These are phyloP conservation scores for Rotaria macrura DNA, from an alignment of 2,888 invertebrate species.

Conservation along the genomic window DNA sequence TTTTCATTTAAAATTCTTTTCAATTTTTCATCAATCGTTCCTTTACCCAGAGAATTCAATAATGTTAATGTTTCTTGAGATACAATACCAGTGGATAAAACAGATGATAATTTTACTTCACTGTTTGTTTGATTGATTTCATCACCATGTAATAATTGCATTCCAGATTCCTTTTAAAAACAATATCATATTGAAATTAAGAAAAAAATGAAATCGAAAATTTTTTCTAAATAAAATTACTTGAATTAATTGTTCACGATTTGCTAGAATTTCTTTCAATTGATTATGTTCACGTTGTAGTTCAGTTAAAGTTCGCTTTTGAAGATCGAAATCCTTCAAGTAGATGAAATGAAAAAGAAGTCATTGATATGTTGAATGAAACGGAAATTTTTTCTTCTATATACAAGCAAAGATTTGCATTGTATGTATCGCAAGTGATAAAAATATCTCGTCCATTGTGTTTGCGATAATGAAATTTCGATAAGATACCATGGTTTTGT, in stretches of 20 bases:
- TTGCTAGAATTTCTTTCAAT: conserved; percentile 27
- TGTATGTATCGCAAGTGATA: too few species aligned
- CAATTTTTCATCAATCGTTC: conserved; percentile 33
- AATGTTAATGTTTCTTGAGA: conserved; percentile 27
- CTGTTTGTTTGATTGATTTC: background rate
- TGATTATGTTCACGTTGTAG: conserved; percentile 26
- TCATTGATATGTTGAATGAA: too few species aligned
- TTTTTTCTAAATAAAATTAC: conserved; percentile 22
- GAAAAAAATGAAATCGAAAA: too few species aligned
- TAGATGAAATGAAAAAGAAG: background rate
- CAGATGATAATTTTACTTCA: conserved; percentile 25
- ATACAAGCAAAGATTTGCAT: too few species aligned
- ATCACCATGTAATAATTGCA: background rate
- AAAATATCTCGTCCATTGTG: too few species aligned
- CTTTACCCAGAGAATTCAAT: conserved; percentile 26
- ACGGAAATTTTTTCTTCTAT: too few species aligned
- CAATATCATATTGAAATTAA: too few species aligned
- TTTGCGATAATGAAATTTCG: too few species aligned
- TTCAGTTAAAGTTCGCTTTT: conserved; percentile 29
- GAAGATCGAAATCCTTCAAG: conserved; percentile 29
- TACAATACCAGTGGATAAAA: conserved; percentile 25
- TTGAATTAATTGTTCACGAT: conserved; percentile 28
- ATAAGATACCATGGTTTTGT: too few species aligned
- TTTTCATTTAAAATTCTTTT: conserved; percentile 30
- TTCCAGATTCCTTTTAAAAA: background rate